Percentiles rank a stretch among this genome's conserved stretches.
Evolutionary conservation across 2,113 vertebrate genomes (phyloP).

Genomic region (Budorcas taxicolor): DNA sequence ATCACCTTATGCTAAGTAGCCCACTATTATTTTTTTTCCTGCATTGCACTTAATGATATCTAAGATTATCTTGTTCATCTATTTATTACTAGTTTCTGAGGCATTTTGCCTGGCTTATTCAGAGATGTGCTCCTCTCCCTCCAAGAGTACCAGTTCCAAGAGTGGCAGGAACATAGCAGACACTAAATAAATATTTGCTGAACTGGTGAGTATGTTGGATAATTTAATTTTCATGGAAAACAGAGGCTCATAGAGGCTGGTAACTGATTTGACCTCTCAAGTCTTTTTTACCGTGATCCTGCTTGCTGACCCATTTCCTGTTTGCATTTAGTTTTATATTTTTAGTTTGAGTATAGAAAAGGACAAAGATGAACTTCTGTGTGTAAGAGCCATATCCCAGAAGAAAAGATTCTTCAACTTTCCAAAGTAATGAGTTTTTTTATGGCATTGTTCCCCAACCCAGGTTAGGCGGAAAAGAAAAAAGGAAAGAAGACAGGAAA

Average conservation of each 20-base stretch:
- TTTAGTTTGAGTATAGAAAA: conserved; percentile 23
- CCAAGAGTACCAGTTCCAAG: neutral
- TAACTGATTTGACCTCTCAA: neutral
- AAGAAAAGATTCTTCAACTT: neutral
- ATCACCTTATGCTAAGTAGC: neutral
- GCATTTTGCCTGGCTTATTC: neutral
- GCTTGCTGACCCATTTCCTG: neutral
- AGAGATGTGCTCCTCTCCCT: neutral
- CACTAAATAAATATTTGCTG: conserved; percentile 10
- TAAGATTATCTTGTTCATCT: neutral
- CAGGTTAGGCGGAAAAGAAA: neutral
- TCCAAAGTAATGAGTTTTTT: neutral
- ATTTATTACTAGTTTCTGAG: neutral
- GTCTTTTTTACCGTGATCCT: neutral
- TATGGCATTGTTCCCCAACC: neutral
- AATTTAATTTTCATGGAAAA: neutral
- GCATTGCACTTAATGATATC: neutral
- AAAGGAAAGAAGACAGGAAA: neutral
- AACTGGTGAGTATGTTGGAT: neutral
- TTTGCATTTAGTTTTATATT: conserved; percentile 6
- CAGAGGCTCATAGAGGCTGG: neutral
- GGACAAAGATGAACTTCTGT: neutral
- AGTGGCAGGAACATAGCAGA: neutral
- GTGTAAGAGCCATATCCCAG: neutral
- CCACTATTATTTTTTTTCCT: neutral